Conservation (phyloP, 1,140 invertebrate genomes). For the Drosophila subobscura region DNA sequence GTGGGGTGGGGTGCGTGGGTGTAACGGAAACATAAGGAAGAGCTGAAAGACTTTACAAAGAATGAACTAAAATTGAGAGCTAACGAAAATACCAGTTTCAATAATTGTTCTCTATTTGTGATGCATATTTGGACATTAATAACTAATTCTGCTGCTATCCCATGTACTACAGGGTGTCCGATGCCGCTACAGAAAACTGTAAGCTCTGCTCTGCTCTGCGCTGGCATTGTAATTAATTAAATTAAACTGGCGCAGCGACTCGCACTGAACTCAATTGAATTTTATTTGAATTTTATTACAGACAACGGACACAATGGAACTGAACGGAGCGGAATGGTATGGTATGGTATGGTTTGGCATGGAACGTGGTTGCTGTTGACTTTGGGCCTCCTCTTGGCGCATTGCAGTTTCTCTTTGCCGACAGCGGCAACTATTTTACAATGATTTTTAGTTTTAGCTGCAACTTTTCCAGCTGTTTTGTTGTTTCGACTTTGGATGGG, state of each 20-base stretch:
- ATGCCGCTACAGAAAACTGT: not conserved
- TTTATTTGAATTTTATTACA: conserved; percentile 82
- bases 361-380: conserved; percentile 20
- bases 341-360: not conserved
- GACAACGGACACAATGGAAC: conserved; percentile 34
- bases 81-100: no score
- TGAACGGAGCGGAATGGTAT: not conserved
- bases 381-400: conserved; percentile 34
- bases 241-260: conserved; percentile 73
- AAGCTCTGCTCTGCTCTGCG: not conserved
- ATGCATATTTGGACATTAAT: no score
- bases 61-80: no score
- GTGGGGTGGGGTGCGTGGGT: no score
- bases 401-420: conserved; percentile 43
- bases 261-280: conserved; percentile 78
- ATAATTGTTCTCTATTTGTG: no score
- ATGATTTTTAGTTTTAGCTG: conserved; percentile 17
- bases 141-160: not conserved
- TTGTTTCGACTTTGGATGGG: conserved; percentile 54
- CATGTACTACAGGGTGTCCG: conserved; percentile 4
- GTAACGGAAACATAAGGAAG: no score
- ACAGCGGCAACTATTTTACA: not conserved
- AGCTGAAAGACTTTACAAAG: no score
- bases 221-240: conserved; percentile 72
- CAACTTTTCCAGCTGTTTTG: conserved; percentile 55